phyloP scores from a whole-genome alignment of 2,888 invertebrate genomes.

The Drosophila basisetae region DNA sequence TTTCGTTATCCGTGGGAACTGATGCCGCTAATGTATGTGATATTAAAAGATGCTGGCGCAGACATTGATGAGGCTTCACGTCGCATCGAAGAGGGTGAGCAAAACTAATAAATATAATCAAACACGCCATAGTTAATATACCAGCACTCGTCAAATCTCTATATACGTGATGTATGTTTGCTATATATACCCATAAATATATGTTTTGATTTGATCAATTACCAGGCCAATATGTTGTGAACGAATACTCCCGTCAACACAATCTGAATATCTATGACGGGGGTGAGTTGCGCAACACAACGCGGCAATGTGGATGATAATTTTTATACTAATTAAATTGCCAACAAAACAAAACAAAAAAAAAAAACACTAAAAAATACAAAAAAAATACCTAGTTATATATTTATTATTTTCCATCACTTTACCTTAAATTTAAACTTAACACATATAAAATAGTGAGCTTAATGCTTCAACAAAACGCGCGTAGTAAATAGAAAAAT shows the following conservation, averaged over 20 bases:
- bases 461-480: slow-evolving; percentile 51
- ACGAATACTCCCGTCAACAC: slow-evolving; percentile 91
- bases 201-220: slow-evolving; percentile 55
- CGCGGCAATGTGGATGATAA: slow-evolving; percentile 93
- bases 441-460: slow-evolving; percentile 33
- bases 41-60: slow-evolving; percentile 90
- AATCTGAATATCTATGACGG: slow-evolving; percentile 92
- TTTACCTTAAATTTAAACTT: slow-evolving; percentile 15
- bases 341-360: slow-evolving; percentile 17
- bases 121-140: not conserved
- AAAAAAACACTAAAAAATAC: slow-evolving; percentile 7
- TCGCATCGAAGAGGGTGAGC: slow-evolving; percentile 91
- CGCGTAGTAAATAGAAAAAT: slow-evolving; percentile 43
- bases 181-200: slow-evolving; percentile 29
- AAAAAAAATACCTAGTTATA: slow-evolving; percentile 39
- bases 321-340: slow-evolving; percentile 73
- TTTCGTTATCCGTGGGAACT: slow-evolving; percentile 93
- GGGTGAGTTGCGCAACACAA: slow-evolving; percentile 90
- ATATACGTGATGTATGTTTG: slow-evolving; percentile 7
- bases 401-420: slow-evolving; percentile 53
- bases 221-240: slow-evolving; percentile 90
- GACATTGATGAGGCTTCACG: slow-evolving; percentile 91
- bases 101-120: slow-evolving; percentile 23
- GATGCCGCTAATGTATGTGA: slow-evolving; percentile 92
- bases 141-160: not conserved